Percentiles rank a stretch among this genome's conserved stretches.
phyloP scores from a whole-genome alignment of 2,113 vertebrate species.

The Channa argus region DNA sequence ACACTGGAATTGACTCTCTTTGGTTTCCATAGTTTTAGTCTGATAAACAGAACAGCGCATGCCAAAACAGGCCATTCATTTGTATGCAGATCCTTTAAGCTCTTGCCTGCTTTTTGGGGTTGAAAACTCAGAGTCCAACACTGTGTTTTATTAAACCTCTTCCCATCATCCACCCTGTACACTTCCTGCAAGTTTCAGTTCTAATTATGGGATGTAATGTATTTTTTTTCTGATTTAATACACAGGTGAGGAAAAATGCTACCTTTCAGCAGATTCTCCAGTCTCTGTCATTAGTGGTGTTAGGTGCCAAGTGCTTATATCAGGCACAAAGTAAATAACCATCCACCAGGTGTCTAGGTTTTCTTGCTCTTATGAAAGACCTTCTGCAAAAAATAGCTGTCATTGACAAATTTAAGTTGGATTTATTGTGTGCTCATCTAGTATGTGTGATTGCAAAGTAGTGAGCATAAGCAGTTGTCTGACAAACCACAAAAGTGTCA shows the following conservation, averaged over 20 bases:
- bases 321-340: constrained; percentile 45
- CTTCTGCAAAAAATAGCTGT: no score
- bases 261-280: constrained; percentile 55
- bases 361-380: constrained; percentile 36
- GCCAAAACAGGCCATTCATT: constrained; percentile 73
- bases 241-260: constrained; percentile 34
- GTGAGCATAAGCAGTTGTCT: constrained; percentile 2
- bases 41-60: constrained; percentile 67
- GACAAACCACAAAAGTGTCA: constrained; percentile 16
- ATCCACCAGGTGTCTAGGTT: constrained; percentile 52
- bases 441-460: background rate
- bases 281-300: constrained; percentile 64
- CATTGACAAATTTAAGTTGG: background rate
- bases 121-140: constrained; percentile 35
- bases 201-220: constrained; percentile 61
- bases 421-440: background rate
- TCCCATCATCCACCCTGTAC: constrained; percentile 32
- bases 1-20: constrained; percentile 45
- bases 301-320: constrained; percentile 55
- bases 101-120: constrained; percentile 39
- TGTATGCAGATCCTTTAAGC: constrained; percentile 67
- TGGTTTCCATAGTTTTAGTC: constrained; percentile 70
- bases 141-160: constrained; percentile 30
- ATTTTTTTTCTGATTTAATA: constrained; percentile 44
- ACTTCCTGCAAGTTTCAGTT: constrained; percentile 43